Evolutionary conservation across 2,888 invertebrate genomes (phyloP).

Genomic region (Lycophotia porphyrea): DNA sequence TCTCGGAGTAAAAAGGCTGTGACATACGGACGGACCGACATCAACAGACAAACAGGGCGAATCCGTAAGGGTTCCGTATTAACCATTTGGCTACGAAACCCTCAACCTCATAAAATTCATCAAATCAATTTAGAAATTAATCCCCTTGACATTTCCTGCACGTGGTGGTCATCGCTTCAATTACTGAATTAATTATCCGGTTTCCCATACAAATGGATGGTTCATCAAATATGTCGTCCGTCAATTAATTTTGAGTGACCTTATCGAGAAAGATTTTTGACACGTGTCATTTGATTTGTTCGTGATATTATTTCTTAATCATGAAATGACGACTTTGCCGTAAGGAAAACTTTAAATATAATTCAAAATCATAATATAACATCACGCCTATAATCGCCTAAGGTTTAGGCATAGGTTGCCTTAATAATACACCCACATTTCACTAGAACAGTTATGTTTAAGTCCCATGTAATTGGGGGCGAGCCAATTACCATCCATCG

Average conservation of each 20-base stretch:
- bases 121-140: slow-evolving; percentile 14
- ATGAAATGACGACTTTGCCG: neutral
- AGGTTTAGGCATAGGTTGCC: too few species aligned
- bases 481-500: too few species aligned
- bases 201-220: slow-evolving; percentile 8
- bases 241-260: slow-evolving; percentile 38
- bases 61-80: too few species aligned
- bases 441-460: too few species aligned
- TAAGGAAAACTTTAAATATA: neutral
- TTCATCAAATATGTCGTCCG: slow-evolving; percentile 2
- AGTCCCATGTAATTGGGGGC: too few species aligned
- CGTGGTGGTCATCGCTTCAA: slow-evolving; percentile 7
- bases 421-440: too few species aligned
- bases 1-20: too few species aligned
- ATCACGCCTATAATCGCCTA: too few species aligned
- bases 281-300: neutral
- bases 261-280: neutral
- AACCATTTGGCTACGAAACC: too few species aligned
- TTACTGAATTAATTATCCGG: slow-evolving; percentile 30
- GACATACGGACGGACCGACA: too few species aligned
- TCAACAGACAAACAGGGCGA: too few species aligned
- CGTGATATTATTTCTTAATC: neutral
- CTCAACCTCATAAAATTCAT: neutral
- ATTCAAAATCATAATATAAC: neutral
- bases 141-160: neutral